Conservation (phyloP, 1,140 invertebrate species). For the Cyclina sinensis region DNA sequence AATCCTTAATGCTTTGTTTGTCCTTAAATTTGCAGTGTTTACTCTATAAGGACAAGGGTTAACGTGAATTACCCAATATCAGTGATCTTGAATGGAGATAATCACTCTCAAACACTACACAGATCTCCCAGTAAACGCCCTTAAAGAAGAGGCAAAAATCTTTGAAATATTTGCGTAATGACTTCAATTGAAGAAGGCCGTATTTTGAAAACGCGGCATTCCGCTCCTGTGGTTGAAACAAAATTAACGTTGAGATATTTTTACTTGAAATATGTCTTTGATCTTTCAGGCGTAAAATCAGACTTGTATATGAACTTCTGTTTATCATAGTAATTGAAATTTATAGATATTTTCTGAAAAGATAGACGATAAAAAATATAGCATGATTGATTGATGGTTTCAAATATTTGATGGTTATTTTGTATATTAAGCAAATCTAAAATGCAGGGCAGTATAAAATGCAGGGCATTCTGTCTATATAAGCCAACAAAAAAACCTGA, state of each 20-base stretch:
- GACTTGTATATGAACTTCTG: too few relatives aligned
- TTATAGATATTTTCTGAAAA: too few relatives aligned
- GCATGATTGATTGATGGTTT: too few relatives aligned
- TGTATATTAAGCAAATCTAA: too few relatives aligned
- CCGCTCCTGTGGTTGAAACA: background rate
- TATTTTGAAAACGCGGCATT: background rate
- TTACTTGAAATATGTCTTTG: background rate
- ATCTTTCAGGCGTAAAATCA: background rate
- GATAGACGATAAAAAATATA: too few relatives aligned
- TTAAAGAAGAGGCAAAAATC: slow-evolving; percentile 6
- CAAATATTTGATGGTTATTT: too few relatives aligned
- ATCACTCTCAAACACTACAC: slow-evolving; percentile 6
- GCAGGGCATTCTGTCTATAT: too few relatives aligned
- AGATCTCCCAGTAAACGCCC: background rate
- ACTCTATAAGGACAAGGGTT: slow-evolving; percentile 29
- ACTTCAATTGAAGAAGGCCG: background rate
- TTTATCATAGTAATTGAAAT: too few relatives aligned
- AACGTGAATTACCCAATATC: slow-evolving; percentile 31
- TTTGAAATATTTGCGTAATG: slow-evolving; percentile 1
- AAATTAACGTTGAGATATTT: background rate
- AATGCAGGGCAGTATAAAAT: too few relatives aligned
- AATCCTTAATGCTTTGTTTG: slow-evolving; percentile 37
- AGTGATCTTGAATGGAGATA: background rate
- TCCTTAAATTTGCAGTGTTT: slow-evolving; percentile 1
- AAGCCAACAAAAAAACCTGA: too few relatives aligned